Evolutionary conservation across 2,113 vertebrate genomes (phyloP), one percentile per base, ranked within the genome.

Genomic region (Dromaius novaehollandiae): DNA sequence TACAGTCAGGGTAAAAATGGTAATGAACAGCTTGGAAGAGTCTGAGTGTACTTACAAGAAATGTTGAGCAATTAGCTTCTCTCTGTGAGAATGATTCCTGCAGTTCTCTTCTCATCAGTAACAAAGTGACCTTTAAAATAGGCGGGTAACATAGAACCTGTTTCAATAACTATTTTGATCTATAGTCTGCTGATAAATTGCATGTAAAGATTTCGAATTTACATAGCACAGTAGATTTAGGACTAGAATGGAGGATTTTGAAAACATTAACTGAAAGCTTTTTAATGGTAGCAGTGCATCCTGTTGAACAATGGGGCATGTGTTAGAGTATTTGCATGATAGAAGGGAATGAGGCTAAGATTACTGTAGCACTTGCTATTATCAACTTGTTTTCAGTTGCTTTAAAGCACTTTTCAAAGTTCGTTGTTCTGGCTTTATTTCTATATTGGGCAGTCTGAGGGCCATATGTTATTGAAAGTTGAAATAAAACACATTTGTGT

Each of bases 1-100:
- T 94, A 70, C 60, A 88, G 78, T 77, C 75, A 83, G 87, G 55
- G 34, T 77, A 74, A 91, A 96, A 96, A 93, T 78, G 87, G 78
- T 95, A 94, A 97, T 93, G 94, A 97, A 93, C 79, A 95, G 93
- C 46, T 96, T 93, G 93, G 71, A 94, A 95, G 87, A 95, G 85
- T 51, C 68, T 94, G 71, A 87, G 63, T 87, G 58, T 82, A 89
- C 89, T 91, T 83, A 81, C 71, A 95, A 55, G 82, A 86, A 89
- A 95, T 34, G 85, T 7, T 95, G 94, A 96, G 92, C 90, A 94
- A 96, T 96, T 97, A 96, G 95, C 77, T 96, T 86, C 93, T 90
- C 93, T 71, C 80, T 73, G 61, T 82, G 83, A 36, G 36, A 90
- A 71, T 61, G 77, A 94, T 81, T 86, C 91, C 93, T 78, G 60